Conservation (phyloP, 1,140 invertebrate species). For the Papilio dardanus region DNA sequence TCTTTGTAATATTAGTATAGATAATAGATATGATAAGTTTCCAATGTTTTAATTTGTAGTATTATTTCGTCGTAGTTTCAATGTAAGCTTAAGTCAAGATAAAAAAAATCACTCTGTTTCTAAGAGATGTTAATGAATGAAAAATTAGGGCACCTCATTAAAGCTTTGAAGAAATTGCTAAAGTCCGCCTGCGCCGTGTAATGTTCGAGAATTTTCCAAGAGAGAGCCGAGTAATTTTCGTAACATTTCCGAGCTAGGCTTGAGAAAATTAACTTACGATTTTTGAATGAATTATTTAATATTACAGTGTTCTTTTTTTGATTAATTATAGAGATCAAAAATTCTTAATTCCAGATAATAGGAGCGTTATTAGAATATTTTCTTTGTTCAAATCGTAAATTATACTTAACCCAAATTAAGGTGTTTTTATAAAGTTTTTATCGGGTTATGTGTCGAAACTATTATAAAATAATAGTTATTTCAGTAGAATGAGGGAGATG, state of each 20-base stretch:
- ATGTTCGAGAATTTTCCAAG: no score
- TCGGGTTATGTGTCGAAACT: no score
- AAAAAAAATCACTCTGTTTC: background rate
- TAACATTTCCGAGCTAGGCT: background rate
- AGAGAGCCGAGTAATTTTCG: slow-evolving; percentile 7
- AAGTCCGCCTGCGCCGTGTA: background rate
- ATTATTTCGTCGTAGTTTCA: background rate
- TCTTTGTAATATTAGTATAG: no score
- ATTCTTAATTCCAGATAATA: background rate
- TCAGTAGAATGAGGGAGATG: no score
- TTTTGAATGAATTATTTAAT: slow-evolving; percentile 10
- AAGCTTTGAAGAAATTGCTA: background rate
- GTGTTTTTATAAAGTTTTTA: no score
- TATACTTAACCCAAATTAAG: no score
- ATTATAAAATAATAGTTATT: no score
- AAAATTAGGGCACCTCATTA: slow-evolving; percentile 15
- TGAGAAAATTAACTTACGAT: slow-evolving; percentile 17
- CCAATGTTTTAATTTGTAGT: background rate
- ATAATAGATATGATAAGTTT: no score
- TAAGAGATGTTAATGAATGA: slow-evolving; percentile 18
- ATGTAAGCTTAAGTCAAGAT: no score
- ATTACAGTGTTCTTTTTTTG: background rate
- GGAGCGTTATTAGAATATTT: background rate
- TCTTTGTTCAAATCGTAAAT: no score
- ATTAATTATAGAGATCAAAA: background rate